Percentiles rank a stretch among this genome's conserved stretches.
These are phyloP conservation scores for Heliconius aoede DNA, from an alignment of 2,888 invertebrate species.

Conservation along the genomic window DNA sequence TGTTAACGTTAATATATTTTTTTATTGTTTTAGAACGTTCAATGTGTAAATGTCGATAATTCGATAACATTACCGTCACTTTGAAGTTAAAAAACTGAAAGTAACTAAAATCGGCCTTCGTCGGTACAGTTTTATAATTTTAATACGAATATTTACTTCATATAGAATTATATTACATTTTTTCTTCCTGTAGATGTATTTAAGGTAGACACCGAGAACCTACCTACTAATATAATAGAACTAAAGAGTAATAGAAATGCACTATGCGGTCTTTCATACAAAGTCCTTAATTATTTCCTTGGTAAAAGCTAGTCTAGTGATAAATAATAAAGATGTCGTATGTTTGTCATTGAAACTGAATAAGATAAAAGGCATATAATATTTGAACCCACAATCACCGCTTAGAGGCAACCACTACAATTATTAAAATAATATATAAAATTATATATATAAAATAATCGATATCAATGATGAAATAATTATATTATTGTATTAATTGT, in stretches of 20 bases:
- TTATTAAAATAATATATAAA: no score
- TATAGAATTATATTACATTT: not conserved
- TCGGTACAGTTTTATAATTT: slow-evolving; percentile 4
- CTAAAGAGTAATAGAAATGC: no score
- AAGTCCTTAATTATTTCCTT: not conserved
- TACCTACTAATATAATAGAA: no score
- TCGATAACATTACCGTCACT: slow-evolving; percentile 18
- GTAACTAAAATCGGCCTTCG: slow-evolving; percentile 17
- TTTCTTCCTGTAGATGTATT: not conserved
- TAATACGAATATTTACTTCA: not conserved
- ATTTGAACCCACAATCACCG: not conserved
- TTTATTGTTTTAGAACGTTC: slow-evolving; percentile 22
- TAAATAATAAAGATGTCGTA: not conserved
- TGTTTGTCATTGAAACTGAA: no score
- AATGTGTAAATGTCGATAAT: slow-evolving; percentile 19
- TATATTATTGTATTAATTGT: not conserved
- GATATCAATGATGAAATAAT: not conserved
- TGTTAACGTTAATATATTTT: slow-evolving; percentile 1
- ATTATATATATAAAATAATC: no score
- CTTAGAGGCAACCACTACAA: not conserved
- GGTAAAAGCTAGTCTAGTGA: not conserved
- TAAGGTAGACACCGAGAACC: not conserved
- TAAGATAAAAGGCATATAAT: no score
- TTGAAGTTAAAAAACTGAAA: slow-evolving; percentile 31
- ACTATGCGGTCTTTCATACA: not conserved